Conservation (phyloP, 2,797 vertebrate species). For the Oceanodroma leucorhoa region DNA sequence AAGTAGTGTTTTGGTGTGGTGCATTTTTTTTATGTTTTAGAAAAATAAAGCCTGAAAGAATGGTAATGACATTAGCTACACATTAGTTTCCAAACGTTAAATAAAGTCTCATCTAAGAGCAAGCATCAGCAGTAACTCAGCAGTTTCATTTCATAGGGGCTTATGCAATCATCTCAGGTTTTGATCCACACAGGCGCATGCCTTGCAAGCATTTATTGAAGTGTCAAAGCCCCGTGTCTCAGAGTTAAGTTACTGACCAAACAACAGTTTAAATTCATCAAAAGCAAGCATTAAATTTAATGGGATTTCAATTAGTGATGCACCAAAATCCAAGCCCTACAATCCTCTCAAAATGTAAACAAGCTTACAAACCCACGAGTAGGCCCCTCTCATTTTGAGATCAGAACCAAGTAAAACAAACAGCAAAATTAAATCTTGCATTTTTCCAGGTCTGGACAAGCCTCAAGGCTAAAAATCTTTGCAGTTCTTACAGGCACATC, state of each 20-base stretch:
- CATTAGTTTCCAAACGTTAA: neutral
- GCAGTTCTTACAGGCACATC: neutral
- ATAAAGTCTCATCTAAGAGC: neutral
- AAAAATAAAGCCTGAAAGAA: conserved; percentile 34
- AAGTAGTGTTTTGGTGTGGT: neutral
- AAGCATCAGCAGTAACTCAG: conserved; percentile 37
- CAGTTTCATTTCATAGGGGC: conserved; percentile 25
- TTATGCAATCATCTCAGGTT: conserved; percentile 8
- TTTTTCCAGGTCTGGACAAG: neutral
- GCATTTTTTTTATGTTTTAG: neutral
- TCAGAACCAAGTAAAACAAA: conserved; percentile 13
- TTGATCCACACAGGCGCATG: neutral
- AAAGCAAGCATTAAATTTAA: conserved; percentile 32
- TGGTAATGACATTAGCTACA: conserved; percentile 30
- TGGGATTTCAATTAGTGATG: conserved; percentile 33
- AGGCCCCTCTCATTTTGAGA: neutral
- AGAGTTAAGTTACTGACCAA: conserved; percentile 1
- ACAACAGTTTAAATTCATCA: conserved; percentile 32
- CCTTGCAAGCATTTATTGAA: neutral
- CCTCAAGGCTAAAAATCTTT: neutral
- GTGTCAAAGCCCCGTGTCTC: neutral
- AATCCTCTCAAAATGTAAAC: conserved; percentile 18
- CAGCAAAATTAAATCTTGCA: neutral
- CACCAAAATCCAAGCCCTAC: conserved; percentile 5
- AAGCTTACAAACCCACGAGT: neutral